Percentiles rank a stretch among this genome's conserved stretches.
phyloP scores from a whole-genome alignment of 1,140 invertebrate species.

The Centruroides sculpturatus region DNA sequence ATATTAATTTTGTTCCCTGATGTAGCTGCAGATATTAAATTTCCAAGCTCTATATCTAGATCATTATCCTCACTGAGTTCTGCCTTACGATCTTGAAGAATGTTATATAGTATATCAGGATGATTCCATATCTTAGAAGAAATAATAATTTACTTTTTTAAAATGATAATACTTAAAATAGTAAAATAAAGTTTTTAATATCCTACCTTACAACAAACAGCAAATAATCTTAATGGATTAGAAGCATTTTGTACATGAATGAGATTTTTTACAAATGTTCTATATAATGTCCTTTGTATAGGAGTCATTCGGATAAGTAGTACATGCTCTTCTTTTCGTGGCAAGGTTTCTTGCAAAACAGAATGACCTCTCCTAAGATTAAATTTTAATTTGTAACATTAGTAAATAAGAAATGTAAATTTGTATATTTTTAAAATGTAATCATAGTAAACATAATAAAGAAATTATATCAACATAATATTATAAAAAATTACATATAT shows the following conservation, averaged over 20 bases:
- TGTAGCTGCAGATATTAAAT: constrained; percentile 30
- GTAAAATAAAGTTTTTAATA: not conserved
- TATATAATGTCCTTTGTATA: constrained; percentile 73
- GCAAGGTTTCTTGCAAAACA: constrained; percentile 69
- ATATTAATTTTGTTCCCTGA: not conserved
- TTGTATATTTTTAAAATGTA: too few relatives aligned
- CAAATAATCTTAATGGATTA: constrained; percentile 94
- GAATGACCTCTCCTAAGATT: constrained; percentile 59
- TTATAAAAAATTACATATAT: too few relatives aligned
- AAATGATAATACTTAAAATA: not conserved
- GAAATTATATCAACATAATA: too few relatives aligned
- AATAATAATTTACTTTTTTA: not conserved
- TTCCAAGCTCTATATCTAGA: constrained; percentile 49
- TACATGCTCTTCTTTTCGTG: constrained; percentile 84
- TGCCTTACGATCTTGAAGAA: constrained; percentile 55
- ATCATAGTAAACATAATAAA: too few relatives aligned
- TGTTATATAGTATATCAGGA: constrained; percentile 89
- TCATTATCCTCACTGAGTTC: constrained; percentile 79
- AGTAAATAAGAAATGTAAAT: too few relatives aligned
- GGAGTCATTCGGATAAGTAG: constrained; percentile 71
- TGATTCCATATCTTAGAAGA: constrained; percentile 87
- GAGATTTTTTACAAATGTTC: constrained; percentile 82
- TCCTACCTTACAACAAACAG: constrained; percentile 86
- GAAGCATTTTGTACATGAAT: constrained; percentile 60
- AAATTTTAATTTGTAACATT: not conserved